phyloP scores from a whole-genome alignment of 2,113 vertebrate species.

The Fulica atra region DNA sequence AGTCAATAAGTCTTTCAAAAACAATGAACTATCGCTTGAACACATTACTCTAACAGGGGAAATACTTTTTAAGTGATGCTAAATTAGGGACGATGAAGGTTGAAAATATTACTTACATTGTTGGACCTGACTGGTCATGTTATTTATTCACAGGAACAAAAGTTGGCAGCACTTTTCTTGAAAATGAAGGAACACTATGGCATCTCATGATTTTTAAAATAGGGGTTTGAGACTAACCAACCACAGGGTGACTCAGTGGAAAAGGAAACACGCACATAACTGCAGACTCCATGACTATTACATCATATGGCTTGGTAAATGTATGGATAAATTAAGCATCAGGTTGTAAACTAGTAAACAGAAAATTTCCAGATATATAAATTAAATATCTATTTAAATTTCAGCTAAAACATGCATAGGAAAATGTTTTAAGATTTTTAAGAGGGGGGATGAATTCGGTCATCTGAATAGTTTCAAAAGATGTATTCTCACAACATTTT shows the following conservation, averaged over 20 bases:
- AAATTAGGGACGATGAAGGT: not conserved
- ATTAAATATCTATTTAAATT: not conserved
- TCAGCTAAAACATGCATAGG: not conserved
- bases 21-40: not conserved
- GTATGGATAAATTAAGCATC: not conserved
- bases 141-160: not conserved
- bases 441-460: not conserved
- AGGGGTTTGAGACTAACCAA: not conserved
- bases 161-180: accelerated
- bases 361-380: not conserved
- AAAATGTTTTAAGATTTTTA: not conserved
- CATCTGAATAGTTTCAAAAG: not conserved
- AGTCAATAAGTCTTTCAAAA: not conserved
- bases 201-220: not conserved
- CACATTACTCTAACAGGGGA: not conserved
- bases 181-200: not conserved
- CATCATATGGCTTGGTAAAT: not conserved
- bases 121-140: not conserved
- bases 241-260: not conserved
- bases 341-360: not conserved
- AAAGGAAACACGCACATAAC: not conserved
- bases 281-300: not conserved
- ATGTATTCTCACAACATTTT: not conserved
- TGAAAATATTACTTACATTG: not conserved
- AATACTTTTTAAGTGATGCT: not conserved